phyloP scores from a whole-genome alignment of 2,797 vertebrate species.

The Luscinia luscinia region DNA sequence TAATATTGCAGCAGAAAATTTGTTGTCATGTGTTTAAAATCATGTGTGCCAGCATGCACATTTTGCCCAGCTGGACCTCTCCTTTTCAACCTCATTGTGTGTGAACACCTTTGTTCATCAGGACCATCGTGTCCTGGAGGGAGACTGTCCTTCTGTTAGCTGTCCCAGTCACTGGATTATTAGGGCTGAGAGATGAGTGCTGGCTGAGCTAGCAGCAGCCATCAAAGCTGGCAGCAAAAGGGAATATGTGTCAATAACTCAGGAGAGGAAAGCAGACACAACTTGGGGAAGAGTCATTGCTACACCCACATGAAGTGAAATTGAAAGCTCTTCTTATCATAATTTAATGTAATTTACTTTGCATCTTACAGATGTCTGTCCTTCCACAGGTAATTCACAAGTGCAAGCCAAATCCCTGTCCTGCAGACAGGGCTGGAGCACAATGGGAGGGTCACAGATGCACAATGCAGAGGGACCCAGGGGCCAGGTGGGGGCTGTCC shows the following conservation, averaged over 20 bases:
- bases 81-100: not conserved
- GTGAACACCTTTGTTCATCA: not conserved
- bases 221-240: not conserved
- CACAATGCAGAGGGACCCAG: not conserved
- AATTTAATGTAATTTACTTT: not conserved
- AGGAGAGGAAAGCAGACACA: not conserved
- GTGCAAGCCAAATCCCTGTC: not conserved
- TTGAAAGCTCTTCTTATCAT: not conserved
- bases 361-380: not conserved
- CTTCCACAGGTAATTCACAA: not conserved
- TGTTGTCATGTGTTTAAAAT: not conserved
- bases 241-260: conserved; percentile 14
- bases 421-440: not conserved
- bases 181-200: not conserved
- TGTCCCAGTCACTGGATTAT: conserved; percentile 28
- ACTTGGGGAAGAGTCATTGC: not conserved
- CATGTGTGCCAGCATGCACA: not conserved
- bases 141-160: conserved; percentile 24
- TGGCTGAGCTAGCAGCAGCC: conserved; percentile 38
- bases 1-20: not conserved
- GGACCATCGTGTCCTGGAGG: not conserved
- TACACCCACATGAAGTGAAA: not conserved
- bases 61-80: not conserved
- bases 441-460: not conserved
- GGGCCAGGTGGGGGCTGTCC: not conserved